Evolutionary conservation across 2,113 vertebrate genomes (phyloP), one percentile per base, ranked within the genome.

Genomic region (Cepphus grylle): DNA sequence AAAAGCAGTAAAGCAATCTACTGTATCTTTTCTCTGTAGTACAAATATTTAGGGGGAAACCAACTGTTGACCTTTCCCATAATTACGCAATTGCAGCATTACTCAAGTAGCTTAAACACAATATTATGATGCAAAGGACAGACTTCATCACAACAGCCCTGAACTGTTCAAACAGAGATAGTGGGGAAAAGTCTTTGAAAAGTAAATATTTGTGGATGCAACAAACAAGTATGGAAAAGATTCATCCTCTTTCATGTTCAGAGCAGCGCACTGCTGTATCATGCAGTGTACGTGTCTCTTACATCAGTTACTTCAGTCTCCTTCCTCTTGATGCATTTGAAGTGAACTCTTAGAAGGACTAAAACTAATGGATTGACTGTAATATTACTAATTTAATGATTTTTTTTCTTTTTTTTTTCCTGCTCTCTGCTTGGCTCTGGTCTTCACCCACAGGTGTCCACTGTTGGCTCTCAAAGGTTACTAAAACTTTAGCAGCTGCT

Each of bases 401-500:
- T 83, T 98, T 88, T 86, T 86, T 2, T 25, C n/a, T 93, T 97
- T 90, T 95, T 95, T 91, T 80, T 93, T 71, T 61, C 92, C 97
- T 98, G 97, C 97, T 97, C 66, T 98, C 97, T 98, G 98, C 96
- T 97, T 98, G 96, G 94, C 96, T 96, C 88, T 96, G 97, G 91
- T 98, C 97, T 96, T 98, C 93, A 67, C 90, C 96, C 70, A 34
- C 97, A 97, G 97, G 96, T 96, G 82, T 95, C 98, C 96, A 62
- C 94, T 98, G 96, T 91, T 96, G 95, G 96, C 97, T 98, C 97
- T 96, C 98, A 98, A 97, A 98, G 97, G 97, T 96, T 98, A 98
- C 97, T 98, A 98, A 98, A 98, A 53, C 92, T 96, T 93, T 97
- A 94, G 97, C 95, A 97, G 66, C 97, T 94, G 84, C 89, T 86